Evolutionary conservation across 2,113 vertebrate genomes (phyloP).

Genomic region (Mirza zaza): DNA sequence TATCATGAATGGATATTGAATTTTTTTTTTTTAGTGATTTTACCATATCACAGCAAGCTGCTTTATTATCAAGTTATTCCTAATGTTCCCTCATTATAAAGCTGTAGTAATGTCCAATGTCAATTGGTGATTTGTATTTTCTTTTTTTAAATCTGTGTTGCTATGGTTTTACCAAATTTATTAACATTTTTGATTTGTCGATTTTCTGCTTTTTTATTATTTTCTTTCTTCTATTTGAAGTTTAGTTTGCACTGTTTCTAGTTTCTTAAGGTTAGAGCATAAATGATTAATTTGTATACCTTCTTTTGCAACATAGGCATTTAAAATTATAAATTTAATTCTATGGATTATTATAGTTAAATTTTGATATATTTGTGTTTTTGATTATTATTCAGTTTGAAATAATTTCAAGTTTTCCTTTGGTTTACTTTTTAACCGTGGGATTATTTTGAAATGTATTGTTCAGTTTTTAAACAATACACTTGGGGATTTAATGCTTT

Average conservation of each 20-base stretch:
- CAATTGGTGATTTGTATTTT: not conserved
- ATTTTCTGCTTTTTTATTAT: not conserved
- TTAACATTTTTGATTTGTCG: not conserved
- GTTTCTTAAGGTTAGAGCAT: not conserved
- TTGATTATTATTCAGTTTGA: not conserved
- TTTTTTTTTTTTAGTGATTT: not conserved
- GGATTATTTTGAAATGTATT: not conserved
- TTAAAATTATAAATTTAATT: not conserved
- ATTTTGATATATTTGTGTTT: not conserved
- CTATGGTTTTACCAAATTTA: not conserved
- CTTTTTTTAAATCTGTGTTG: not conserved
- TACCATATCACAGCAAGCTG: not conserved
- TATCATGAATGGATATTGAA: not conserved
- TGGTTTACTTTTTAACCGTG: not conserved
- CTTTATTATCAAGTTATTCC: not conserved
- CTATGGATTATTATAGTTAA: not conserved
- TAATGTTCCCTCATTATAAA: not conserved
- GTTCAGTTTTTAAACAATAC: not conserved
- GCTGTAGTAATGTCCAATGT: not conserved
- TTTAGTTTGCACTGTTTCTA: not conserved
- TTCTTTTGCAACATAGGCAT: not conserved
- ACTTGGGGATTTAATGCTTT: not conserved
- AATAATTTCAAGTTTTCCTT: not conserved
- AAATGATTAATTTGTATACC: not conserved
- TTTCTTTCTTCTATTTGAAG: not conserved